Evolutionary conservation across 2,888 invertebrate species (phyloP), one percentile per base, ranked within the genome.

Genomic region (Tetragonula carbonaria): DNA sequence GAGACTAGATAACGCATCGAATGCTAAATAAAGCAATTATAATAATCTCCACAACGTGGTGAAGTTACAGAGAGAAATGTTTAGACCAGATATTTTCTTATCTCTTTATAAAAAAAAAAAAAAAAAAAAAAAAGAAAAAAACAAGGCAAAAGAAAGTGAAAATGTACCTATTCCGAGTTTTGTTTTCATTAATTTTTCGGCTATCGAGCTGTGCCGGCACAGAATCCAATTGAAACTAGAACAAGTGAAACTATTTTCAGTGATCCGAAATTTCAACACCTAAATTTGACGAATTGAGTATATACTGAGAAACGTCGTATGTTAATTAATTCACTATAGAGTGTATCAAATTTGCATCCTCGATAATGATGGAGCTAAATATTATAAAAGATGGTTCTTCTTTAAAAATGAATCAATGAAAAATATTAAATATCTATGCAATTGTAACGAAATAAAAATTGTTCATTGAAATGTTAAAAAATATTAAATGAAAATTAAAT

Each of bases 1-100:
- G 68, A 50, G 62, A 51, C 73, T 74, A 57, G 68, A 66, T 70
- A 57, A 65, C 51, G 71, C 82, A 57, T 74, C 51, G 71, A 71
- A 78, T 67, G 78, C 78, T 28, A 74, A 65, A 18, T 72, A 70
- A 53, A 70, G 66, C 33, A 21, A 33, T 14, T 33, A 33, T 4
- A 33, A 21, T 33, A 33, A 21, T 4, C 4, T 21, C 13, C 3
- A 21, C 11, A 33, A 33, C 18, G 33, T n/a, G 2, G 57, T 5
- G n/a, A 59, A 14, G 5, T 59, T 59, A 23, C n/a, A n/a, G n/a
- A 59, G 45, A 45, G 8, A 45, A 8, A 45, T 11, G 11, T 45
- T 45, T 45, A 8, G 45, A 8, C 8, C 8, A 45, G 8, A 45
- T 45, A 45, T 45, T 45, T 45, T 45, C 45, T 8, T 45, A 45